Evolutionary conservation across 2,113 vertebrate species (phyloP).

Genomic region (Emydocephalus ijimae): DNA sequence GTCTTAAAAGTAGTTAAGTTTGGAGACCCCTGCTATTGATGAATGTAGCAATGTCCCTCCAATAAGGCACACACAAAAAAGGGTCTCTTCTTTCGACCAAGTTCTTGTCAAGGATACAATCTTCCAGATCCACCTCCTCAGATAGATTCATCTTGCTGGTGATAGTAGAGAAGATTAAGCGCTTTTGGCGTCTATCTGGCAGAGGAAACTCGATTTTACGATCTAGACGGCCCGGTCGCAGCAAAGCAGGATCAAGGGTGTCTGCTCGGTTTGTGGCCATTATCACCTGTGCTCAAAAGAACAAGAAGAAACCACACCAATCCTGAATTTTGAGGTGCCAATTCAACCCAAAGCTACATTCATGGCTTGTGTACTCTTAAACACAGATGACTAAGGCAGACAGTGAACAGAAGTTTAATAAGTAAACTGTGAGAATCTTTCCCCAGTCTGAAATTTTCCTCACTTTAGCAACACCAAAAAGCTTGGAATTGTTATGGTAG

Average conservation of each 20-base stretch:
- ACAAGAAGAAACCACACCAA: not conserved
- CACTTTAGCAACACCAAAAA: not conserved
- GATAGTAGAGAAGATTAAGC: constrained; percentile 91
- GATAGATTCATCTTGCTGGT: constrained; percentile 96
- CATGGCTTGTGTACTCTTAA: not conserved
- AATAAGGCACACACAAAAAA: not conserved
- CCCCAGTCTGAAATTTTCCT: not conserved
- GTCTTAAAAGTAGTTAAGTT: not conserved
- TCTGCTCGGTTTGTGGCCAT: constrained; percentile 95
- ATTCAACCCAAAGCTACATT: not conserved
- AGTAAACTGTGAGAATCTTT: not conserved
- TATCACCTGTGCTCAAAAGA: constrained; percentile 76
- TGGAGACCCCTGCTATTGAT: not conserved
- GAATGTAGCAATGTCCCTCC: not conserved
- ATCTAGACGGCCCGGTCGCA: constrained; percentile 87
- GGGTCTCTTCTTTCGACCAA: not conserved
- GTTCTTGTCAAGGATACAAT: constrained; percentile 82
- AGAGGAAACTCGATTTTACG: constrained; percentile 93
- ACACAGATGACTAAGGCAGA: not conserved
- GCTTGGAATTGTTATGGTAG: not conserved
- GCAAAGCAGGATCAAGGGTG: constrained; percentile 88
- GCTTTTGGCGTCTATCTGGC: constrained; percentile 90
- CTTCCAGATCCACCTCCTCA: constrained; percentile 93
- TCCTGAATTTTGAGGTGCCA: not conserved
- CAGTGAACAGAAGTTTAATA: no score